These are phyloP conservation scores for Acanthurus tractus DNA, from an alignment of 2,797 vertebrate genomes.

Conservation along the genomic window DNA sequence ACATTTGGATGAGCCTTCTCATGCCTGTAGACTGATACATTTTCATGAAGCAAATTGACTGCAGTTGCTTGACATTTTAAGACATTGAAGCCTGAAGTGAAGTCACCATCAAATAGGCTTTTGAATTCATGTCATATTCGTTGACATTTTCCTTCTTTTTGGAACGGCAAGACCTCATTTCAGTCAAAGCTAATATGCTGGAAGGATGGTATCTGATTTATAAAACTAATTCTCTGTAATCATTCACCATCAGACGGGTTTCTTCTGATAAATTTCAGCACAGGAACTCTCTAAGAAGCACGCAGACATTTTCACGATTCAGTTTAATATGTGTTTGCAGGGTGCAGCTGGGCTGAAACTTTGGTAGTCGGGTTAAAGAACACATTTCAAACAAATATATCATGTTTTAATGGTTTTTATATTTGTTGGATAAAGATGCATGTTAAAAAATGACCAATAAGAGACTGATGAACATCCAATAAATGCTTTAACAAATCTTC, in stretches of 20 bases:
- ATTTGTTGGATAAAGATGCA: conserved; percentile 5
- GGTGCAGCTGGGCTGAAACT: not conserved
- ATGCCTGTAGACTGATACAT: not conserved
- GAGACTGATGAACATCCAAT: conserved; percentile 29
- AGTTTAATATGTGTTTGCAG: not conserved
- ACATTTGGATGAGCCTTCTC: not conserved
- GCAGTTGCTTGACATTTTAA: not conserved
- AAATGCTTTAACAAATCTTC: not conserved
- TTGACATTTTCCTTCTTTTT: not conserved
- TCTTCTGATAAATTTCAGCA: not conserved
- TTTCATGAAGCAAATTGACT: not conserved
- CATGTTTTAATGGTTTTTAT: not conserved
- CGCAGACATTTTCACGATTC: not conserved
- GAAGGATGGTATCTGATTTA: not conserved
- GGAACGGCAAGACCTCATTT: not conserved
- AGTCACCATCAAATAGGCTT: not conserved
- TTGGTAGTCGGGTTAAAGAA: not conserved
- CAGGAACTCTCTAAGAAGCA: not conserved
- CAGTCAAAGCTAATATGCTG: not conserved
- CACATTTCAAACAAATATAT: not conserved
- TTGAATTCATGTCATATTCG: not conserved
- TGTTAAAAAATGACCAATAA: conserved; percentile 27
- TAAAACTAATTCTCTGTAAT: not conserved
- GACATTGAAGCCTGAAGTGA: not conserved
- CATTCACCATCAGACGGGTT: not conserved